Conservation (phyloP, 92 coral and sea anemone genomes). For the Epizoanthus fatuus region DNA sequence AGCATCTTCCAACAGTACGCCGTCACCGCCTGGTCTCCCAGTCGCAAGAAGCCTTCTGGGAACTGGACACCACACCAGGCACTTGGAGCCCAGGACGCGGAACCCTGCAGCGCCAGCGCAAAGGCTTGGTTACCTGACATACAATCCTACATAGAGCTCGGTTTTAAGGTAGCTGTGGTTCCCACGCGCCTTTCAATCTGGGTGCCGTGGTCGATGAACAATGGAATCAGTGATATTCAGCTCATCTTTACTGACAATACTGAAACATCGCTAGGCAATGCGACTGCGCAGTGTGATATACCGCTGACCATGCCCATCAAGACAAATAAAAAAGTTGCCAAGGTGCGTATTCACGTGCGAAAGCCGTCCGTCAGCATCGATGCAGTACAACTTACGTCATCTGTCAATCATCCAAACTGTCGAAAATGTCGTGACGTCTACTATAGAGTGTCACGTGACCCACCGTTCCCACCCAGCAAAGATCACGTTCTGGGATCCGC, state of each 20-base stretch:
- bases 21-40: conserved; percentile 86
- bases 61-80: conserved; percentile 95
- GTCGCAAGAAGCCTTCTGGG: conserved; percentile 72
- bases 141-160: conserved; percentile 80
- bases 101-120: conserved; percentile 71
- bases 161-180: conserved; percentile 91
- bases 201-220: conserved; percentile 75
- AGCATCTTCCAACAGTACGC: conserved; percentile 94
- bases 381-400: conserved; percentile 93
- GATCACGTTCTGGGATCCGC: conserved; percentile 44
- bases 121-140: conserved; percentile 76
- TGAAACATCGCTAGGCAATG: conserved; percentile 80
- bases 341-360: conserved; percentile 78
- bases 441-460: conserved; percentile 85
- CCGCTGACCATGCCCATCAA: conserved; percentile 89
- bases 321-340: conserved; percentile 79
- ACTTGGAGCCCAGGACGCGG: conserved; percentile 92
- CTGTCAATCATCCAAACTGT: conserved; percentile 93
- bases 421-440: conserved; percentile 81
- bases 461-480: conserved; percentile 76
- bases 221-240: conserved; percentile 82
- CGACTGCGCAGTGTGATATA: conserved; percentile 96
- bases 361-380: conserved; percentile 77
- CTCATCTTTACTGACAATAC: conserved; percentile 78
- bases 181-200: conserved; percentile 87